Evolutionary conservation across 2,797 vertebrate genomes (phyloP).

Genomic region (Clarias platycephalus): DNA sequence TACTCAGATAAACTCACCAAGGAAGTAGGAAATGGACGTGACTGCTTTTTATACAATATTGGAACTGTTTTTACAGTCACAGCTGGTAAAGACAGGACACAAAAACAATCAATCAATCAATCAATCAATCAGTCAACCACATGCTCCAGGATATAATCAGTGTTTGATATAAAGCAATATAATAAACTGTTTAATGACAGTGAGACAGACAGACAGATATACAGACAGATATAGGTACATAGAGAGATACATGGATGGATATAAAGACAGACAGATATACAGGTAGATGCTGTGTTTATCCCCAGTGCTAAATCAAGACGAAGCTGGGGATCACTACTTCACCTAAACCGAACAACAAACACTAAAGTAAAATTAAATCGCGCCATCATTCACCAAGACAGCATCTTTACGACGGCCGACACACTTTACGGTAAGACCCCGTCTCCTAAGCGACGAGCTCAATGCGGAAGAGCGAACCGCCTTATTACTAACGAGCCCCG

Average conservation of each 20-base stretch:
- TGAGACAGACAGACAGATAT: background rate
- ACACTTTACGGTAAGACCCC: slow-evolving; percentile 1
- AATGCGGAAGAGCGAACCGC: slow-evolving; percentile 12
- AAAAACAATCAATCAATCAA: background rate
- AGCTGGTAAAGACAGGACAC: background rate
- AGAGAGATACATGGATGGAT: background rate
- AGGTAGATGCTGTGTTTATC: background rate
- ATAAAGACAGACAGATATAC: background rate
- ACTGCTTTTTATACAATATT: too few relatives aligned
- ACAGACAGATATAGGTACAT: background rate
- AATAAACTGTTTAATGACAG: background rate
- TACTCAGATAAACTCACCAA: background rate
- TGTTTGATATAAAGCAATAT: background rate
- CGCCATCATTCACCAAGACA: background rate
- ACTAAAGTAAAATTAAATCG: background rate
- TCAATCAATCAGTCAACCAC: background rate
- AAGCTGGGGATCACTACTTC: background rate
- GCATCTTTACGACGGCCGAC: background rate
- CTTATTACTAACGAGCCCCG: background rate
- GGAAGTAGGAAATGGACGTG: too few relatives aligned
- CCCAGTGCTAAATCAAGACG: background rate
- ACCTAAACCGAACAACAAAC: background rate
- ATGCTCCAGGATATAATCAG: background rate
- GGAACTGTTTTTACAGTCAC: background rate
- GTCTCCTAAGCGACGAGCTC: background rate